Evolutionary conservation across 2,888 invertebrate genomes (phyloP).

Genomic region (Phania funesta): DNA sequence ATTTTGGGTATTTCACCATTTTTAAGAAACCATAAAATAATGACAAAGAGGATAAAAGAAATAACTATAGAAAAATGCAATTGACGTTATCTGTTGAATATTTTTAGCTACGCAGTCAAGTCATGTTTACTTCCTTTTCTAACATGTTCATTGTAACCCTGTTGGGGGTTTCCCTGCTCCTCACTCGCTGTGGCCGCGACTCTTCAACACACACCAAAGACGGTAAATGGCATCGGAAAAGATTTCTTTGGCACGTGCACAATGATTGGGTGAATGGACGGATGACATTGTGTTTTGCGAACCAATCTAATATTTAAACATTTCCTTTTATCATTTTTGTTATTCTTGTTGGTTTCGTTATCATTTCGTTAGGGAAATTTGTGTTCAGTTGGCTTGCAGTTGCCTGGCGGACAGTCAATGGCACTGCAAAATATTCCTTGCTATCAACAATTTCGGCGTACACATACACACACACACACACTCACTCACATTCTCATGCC

Average conservation of each 20-base stretch:
- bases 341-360: not conserved
- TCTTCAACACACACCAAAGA: constrained; percentile 26
- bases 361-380: constrained; percentile 22
- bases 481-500: not conserved
- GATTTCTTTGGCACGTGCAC: constrained; percentile 40
- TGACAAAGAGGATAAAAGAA: not conserved
- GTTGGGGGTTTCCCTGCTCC: not conserved
- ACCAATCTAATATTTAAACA: constrained; percentile 29
- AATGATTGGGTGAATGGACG: constrained; percentile 33
- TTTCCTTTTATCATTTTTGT: constrained; percentile 29
- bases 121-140: constrained; percentile 56
- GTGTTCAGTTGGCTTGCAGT: constrained; percentile 24
- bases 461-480: not conserved
- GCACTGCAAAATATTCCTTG: not conserved
- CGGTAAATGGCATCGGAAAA: constrained; percentile 49
- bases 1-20: no score
- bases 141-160: constrained; percentile 27
- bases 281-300: constrained; percentile 13
- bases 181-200: not conserved
- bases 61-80: constrained; percentile 20
- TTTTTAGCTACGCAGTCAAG: constrained; percentile 60
- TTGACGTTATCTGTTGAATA: constrained; percentile 58
- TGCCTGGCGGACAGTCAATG: constrained; percentile 38
- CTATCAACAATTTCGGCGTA: constrained; percentile 4
- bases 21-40: not conserved